Conservation (phyloP, 2,888 invertebrate genomes). For the Dascillus cervinus region DNA sequence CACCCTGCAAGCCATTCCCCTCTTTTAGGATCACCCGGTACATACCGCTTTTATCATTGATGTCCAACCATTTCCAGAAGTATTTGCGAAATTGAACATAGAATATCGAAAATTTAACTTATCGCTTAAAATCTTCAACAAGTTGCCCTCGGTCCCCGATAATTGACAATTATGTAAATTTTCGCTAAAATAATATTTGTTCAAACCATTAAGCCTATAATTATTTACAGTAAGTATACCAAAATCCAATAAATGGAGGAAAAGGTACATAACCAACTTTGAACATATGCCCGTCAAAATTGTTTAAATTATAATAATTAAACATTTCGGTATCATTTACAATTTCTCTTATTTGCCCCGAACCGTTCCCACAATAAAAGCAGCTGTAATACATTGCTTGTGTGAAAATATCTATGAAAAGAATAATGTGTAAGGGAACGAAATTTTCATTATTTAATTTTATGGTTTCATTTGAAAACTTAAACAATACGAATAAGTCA, state of each 20-base stretch:
- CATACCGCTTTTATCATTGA: constrained; percentile 1
- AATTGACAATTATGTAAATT: too few relatives aligned
- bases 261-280: constrained; percentile 6
- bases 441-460: too few relatives aligned
- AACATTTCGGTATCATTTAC: neutral
- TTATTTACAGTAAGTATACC: constrained; percentile 1
- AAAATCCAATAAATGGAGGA: constrained; percentile 7
- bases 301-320: constrained; percentile 1
- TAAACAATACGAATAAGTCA: constrained; percentile 5
- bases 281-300: constrained; percentile 8
- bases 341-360: constrained; percentile 1
- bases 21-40: too few relatives aligned
- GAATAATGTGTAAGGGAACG: too few relatives aligned
- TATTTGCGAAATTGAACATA: constrained; percentile 1
- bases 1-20: too few relatives aligned
- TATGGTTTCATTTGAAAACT: neutral
- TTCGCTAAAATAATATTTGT: too few relatives aligned
- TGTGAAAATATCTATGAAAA: constrained; percentile 3
- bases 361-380: constrained; percentile 8
- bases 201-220: too few relatives aligned
- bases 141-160: constrained; percentile 3
- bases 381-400: constrained; percentile 5
- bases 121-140: constrained; percentile 4
- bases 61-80: neutral
- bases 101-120: constrained; percentile 7